Conservation (phyloP, 2,888 invertebrate genomes). For the Bombylius major region DNA sequence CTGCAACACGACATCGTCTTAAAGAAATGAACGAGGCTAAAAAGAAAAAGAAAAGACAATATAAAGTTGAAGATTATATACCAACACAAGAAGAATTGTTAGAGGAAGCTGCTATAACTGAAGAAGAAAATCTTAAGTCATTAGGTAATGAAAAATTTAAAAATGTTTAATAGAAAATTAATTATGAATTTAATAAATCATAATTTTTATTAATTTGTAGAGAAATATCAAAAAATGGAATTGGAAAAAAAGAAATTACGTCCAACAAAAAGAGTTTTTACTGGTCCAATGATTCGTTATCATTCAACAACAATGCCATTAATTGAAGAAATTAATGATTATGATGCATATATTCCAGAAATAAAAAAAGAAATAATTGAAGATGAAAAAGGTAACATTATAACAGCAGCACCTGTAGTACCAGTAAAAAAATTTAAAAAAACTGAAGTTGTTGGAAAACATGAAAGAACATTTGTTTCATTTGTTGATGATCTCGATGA, state of each 20-base stretch:
- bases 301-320: constrained; percentile 46
- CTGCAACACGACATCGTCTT: constrained; percentile 65
- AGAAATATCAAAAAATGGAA: constrained; percentile 84
- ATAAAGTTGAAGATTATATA: constrained; percentile 53
- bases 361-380: not conserved
- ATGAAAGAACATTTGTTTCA: constrained; percentile 77
- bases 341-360: constrained; percentile 5
- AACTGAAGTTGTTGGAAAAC: constrained; percentile 32
- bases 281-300: constrained; percentile 68
- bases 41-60: constrained; percentile 52
- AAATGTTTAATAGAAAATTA: not conserved
- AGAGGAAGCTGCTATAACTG: constrained; percentile 88
- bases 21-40: constrained; percentile 66
- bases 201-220: constrained; percentile 39
- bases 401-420: no score
- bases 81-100: constrained; percentile 89
- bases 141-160: constrained; percentile 56
- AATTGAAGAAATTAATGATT: constrained; percentile 19
- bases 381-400: not conserved
- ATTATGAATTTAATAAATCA: not conserved
- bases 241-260: constrained; percentile 84
- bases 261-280: constrained; percentile 55
- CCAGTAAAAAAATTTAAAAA: not conserved
- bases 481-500: constrained; percentile 81
- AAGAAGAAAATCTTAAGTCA: constrained; percentile 82